Base-by-base conservation (phyloP, 2,888 invertebrate species). In the Campoplex nolae region DNA sequence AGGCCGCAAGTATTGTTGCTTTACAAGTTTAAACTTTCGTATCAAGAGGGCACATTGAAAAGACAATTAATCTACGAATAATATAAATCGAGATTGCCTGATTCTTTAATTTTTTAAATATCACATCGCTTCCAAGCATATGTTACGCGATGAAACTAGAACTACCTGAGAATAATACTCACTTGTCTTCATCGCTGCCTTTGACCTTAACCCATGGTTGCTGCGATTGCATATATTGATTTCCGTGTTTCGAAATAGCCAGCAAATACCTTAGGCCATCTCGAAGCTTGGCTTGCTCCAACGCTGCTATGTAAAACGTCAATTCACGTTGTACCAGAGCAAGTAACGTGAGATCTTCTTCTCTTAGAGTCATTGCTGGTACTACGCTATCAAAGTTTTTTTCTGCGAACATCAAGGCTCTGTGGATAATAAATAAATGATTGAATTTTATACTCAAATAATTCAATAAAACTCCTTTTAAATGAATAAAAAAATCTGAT, bases 181-280 rank as follows among this genome's bases (percentile, higher is more conserved):
- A 98, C 98, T 97, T 97, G 90, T 98, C 97, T 77, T 96, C 96
- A 1, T 96, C 96, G 2, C 95, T 95, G 45, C 98, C 98, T 94
- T 99, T 99, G 9, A 98, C 95, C 90, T 98, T 95, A 9, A 98
- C 98, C 99, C 99, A 99, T 0, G 99, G 99, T 93, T 99, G 97
- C 89, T 97, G 97, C 2, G 96, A 95, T 95, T 99, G 99, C 97
- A 99, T 98, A 94, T 98, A 99, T 92, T 98, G 98, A 95, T 99
- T 99, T 7, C 99, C 99, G 89, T 97, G 96, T 2, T 98, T 96
- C 0, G 99, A 99, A 84, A 99, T 97, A 1, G 96, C 96, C 90
- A 99, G 95, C 89, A 99, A 97, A 93, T 97, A 97, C 18, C 97
- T 95, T 28, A 99, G 96, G 0, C 98, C 98, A 91, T 99, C 99